Base-by-base conservation (phyloP, 2,113 vertebrate species). In the Eulemur macaco region DNA sequence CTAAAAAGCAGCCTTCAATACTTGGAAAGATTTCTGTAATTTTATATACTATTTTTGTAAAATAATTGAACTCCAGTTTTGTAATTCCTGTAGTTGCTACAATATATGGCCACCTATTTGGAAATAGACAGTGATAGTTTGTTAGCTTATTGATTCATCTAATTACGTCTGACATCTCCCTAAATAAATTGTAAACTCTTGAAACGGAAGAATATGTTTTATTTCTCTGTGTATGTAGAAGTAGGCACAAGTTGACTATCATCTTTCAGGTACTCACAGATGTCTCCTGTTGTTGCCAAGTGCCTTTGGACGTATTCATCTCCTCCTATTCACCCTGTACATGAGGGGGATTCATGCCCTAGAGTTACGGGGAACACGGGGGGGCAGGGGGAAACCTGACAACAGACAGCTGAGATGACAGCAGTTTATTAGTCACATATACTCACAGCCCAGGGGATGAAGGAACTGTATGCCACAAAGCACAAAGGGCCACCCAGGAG, bases 401-500 rank as follows among this genome's bases (percentile, higher is more conserved):
- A 52, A 34, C n/a, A 29, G 52, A 77, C 31, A 64, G 45, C 52
- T 74, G 69, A 85, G n/a, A 54, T 15, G 13, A 34, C 27, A 58
- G 18, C 66, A 42, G 21, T 63, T 58, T 74, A 56, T 77, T 34
- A 25, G 31, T 73, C 3, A 0, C 56, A 27, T 4, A 23, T 34
- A 37, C 5, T 66, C 17, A 50, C 14, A 68, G 8, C 25, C 13
- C 45, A 47, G 2, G 60, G 25, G 2, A 84, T 18, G n/a, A 60
- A 42, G 58, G 8, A 14, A 86, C 18, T 29, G 0, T 29, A 31
- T 13, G 23, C 6, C 54, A 56, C 54, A 56, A 56, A 56, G 54
- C 18, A 45, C 18, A 66, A 56, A 69, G 15, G 45, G 37, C 10
- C 54, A 84, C 54, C 7, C 1, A 1, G 1, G 0, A 1, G 1